Conservation (phyloP, 2,888 invertebrate genomes). For the Malachius bipustulatus region DNA sequence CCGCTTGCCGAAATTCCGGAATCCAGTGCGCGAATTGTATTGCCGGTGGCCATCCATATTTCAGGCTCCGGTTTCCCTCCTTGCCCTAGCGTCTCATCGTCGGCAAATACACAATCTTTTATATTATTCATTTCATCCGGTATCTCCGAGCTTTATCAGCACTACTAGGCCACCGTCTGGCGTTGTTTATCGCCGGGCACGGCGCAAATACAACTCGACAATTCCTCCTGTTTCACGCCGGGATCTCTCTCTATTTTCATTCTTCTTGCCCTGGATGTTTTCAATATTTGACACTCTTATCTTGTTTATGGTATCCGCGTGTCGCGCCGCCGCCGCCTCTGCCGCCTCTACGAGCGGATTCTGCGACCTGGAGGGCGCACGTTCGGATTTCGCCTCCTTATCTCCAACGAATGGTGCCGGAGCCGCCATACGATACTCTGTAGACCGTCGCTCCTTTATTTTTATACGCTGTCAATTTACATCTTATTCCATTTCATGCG, state of each 20-base stretch:
- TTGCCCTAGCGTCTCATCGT: slow-evolving; percentile 27
- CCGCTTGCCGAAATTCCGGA: no score
- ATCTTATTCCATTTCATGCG: slow-evolving; percentile 23
- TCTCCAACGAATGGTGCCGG: no score
- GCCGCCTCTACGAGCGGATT: no score
- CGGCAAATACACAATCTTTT: slow-evolving; percentile 31
- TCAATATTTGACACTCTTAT: slow-evolving; percentile 24
- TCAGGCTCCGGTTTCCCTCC: slow-evolving; percentile 23
- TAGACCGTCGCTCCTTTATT: no score
- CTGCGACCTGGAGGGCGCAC: no score
- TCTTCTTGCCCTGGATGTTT: slow-evolving; percentile 17
- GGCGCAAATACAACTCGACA: slow-evolving; percentile 21
- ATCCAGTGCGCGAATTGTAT: slow-evolving; percentile 24
- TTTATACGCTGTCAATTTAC: slow-evolving; percentile 27
- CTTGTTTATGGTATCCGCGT: slow-evolving; percentile 19
- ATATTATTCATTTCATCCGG: slow-evolving; percentile 11
- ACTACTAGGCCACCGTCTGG: slow-evolving; percentile 10
- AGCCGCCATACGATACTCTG: no score
- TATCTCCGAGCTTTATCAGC: slow-evolving; percentile 4
- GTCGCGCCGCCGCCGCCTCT: no score
- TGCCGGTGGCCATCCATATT: slow-evolving; percentile 24
- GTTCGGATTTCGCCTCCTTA: no score
- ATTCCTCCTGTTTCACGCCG: slow-evolving; percentile 17
- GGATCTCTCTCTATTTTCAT: slow-evolving; percentile 9
- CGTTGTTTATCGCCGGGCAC: slow-evolving; percentile 21